Conservation (phyloP, 2,888 invertebrate genomes). For the Drosophila imparisetae region DNA sequence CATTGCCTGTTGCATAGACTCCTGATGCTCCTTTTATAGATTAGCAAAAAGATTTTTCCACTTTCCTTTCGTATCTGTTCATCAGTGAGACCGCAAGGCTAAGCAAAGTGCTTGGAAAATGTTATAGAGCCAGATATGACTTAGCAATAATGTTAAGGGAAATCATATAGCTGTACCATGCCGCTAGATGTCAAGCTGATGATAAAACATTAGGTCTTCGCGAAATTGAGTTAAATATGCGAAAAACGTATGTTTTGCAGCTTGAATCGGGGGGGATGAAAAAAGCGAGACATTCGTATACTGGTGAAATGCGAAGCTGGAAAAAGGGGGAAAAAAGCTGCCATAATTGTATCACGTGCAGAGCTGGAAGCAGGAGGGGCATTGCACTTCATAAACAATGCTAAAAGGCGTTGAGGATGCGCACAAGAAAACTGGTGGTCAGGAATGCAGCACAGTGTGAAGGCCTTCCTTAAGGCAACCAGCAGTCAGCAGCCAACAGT, state of each 20-base stretch:
- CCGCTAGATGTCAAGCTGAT: neutral
- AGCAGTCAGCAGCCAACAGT: conserved; percentile 21
- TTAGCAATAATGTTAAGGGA: neutral
- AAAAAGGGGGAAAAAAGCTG: conserved; percentile 66
- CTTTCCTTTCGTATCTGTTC: too few species aligned
- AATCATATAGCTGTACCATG: neutral
- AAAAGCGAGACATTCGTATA: conserved; percentile 23
- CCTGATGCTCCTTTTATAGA: neutral
- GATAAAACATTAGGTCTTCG: neutral
- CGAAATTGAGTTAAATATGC: conserved; percentile 67
- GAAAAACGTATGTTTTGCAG: conserved; percentile 73
- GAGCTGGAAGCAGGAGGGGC: conserved; percentile 27
- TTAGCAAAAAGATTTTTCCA: neutral
- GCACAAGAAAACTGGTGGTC: conserved; percentile 57
- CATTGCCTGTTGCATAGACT: neutral
- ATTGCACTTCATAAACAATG: conserved; percentile 82
- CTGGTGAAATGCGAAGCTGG: conserved; percentile 23
- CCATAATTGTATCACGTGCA: conserved; percentile 84
- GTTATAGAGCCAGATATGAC: neutral
- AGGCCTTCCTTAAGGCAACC: conserved; percentile 28
- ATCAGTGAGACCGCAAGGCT: neutral
- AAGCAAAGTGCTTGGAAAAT: neutral
- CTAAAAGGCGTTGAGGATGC: conserved; percentile 73
- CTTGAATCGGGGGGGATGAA: conserved; percentile 22
- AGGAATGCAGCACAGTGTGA: conserved; percentile 65